Base-by-base conservation (phyloP, 2,113 vertebrate species). In the Rousettus leschenaultii region DNA sequence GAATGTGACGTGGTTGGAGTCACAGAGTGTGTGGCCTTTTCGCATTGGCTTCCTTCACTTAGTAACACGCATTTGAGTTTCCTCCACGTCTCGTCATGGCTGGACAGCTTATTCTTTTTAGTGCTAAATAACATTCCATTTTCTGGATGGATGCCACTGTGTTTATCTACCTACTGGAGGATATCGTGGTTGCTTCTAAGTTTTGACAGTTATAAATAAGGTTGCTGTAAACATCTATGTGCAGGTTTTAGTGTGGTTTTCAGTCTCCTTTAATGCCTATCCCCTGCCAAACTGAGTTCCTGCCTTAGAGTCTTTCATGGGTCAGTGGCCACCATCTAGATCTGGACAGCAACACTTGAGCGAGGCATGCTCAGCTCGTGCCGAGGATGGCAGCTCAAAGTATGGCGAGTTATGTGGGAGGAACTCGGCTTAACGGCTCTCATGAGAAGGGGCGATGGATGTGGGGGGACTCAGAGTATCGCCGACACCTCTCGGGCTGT, bases 371-470 rank as follows among this genome's bases (percentile, higher is more conserved):
- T 59, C 6, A 19, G 30, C 57, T 6, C 55, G 18, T 61, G 10
- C 18, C 38, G 26, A 53, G 73, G 38, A 79, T 2, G 16, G 43
- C 21, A 80, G 45, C 19, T 24, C 63, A 38, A 22, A 33, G 8
- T 9, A 6, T 4, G 21, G 21, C 16, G 40, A 0, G 5, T 30
- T 35, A 10, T 3, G 0, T 12, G 30, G 43, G 28, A 71, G 83
- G 59, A 35, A 5, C n/a, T 30, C 21, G 6, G 1, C 8, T 33
- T 28, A 7, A n/a, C 24, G 38, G 7, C 77, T 77, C 16, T 21
- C 35, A 40, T 21, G 61, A 63, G 59, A 74, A 53, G 26, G 51
- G 22, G 4, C 18, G 40, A 4, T 13, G 5, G 26, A 3, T 6
- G 3, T 33, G 15, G 26, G 4, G 40, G 35, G 9, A 61, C 7